Base-by-base conservation (phyloP, 2,888 invertebrate genomes). In the Prosopocoilus inquinatus region DNA sequence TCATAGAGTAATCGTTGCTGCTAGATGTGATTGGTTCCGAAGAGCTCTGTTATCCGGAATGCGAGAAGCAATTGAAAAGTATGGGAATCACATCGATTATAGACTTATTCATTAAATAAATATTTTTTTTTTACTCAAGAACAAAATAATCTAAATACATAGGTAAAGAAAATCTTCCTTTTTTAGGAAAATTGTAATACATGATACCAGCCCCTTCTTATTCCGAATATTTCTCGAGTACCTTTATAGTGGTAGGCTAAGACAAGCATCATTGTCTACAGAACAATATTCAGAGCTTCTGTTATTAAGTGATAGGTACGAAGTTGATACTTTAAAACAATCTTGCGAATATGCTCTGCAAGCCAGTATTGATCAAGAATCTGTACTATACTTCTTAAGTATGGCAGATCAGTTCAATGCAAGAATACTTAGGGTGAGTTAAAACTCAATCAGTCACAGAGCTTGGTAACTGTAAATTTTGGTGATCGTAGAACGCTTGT, bases 1-100 rank as follows among this genome's bases (percentile, higher is more conserved):
- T 1, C 88, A 88, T 71, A 78, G 87, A 53, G 85, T 86, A 9
- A 82, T 87, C 55, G 83, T 87, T 9, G 85, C 87, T 2, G 79
- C 87, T 1, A 76, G 85, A 50, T 87, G 87, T 74, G 85, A 86
- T 70, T 87, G 87, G 87, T 87, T 87, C 69, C 78, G 85, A 46
- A 77, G 86, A 63, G 88, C 87, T 1, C 73, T 88, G 11, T 78
- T 85, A 43, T 86, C 86, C 47, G 88, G 87, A 47, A 88, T 88
- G 88, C 79, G 83, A 65, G 88, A 88, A 75, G 83, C 85, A 16
- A 86, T 88, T 61, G 83, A 85, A 68, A 84, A 82, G 85, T 85
- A 70, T n/a, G n/a, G n/a, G n/a, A n/a, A n/a, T n/a, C n/a, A n/a
- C n/a, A n/a, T n/a, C n/a, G n/a, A n/a, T n/a, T n/a, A n/a, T n/a